phyloP scores from a whole-genome alignment of 2,797 vertebrate species.

The Diglossa cyanea region DNA sequence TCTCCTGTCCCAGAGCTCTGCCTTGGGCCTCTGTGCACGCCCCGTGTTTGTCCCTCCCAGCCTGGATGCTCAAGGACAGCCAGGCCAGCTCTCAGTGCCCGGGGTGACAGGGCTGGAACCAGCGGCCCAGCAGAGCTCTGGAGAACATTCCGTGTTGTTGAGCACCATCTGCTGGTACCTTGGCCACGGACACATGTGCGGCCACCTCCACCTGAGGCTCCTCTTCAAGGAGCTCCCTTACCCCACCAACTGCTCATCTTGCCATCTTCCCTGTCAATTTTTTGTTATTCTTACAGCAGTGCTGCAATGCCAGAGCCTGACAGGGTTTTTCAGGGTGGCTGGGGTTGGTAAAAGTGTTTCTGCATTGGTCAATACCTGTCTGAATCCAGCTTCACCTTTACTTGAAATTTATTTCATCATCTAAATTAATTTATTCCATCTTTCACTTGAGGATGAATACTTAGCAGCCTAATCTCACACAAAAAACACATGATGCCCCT shows the following conservation, averaged over 20 bases:
- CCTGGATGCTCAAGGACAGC: not conserved
- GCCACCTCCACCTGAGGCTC: not conserved
- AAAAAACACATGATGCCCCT: accelerated
- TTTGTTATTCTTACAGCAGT: not conserved
- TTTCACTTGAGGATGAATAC: not conserved
- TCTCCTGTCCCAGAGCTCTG: not conserved
- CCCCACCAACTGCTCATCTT: not conserved
- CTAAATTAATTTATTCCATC: not conserved
- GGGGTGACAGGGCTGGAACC: not conserved
- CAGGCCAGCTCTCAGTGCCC: not conserved
- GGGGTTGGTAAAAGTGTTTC: not conserved
- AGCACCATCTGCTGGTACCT: slow-evolving; percentile 49
- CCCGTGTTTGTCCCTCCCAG: not conserved
- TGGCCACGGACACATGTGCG: accelerated
- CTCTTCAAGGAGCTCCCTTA: not conserved
- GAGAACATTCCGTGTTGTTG: slow-evolving; percentile 4
- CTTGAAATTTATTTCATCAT: not conserved
- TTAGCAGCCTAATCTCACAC: not conserved
- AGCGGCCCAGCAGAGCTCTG: accelerated
- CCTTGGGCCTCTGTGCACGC: not conserved
- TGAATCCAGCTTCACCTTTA: not conserved
- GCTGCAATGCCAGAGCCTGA: not conserved
- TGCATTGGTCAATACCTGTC: not conserved
- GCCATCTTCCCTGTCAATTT: not conserved
- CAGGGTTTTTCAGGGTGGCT: not conserved